A percentile compares a stretch with the other conserved stretches of the same genome.
These are phyloP conservation scores for Rhyacophila evoluta DNA, from an alignment of 2,888 invertebrate species.

Conservation along the genomic window DNA sequence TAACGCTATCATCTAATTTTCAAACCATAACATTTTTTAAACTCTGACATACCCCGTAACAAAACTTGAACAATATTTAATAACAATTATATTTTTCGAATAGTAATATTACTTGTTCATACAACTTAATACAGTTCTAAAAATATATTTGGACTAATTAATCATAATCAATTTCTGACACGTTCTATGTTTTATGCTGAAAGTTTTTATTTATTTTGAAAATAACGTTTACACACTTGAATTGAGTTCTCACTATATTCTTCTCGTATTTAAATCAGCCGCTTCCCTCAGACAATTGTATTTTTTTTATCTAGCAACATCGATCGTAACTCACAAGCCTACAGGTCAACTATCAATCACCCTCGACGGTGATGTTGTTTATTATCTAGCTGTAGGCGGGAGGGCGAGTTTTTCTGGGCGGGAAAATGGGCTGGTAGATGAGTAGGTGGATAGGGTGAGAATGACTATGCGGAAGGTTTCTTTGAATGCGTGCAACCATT, in stretches of 20 bases:
- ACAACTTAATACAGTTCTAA: no score
- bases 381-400: conserved; percentile 34
- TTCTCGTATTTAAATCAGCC: conserved; percentile 14
- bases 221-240: neutral
- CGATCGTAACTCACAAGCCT: conserved; percentile 40
- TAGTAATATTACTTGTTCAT: no score
- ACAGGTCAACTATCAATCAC: conserved; percentile 45
- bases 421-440: neutral
- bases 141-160: no score
- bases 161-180: no score
- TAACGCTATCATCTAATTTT: no score
- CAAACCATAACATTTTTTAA: no score
- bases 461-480: conserved; percentile 12
- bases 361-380: conserved; percentile 37
- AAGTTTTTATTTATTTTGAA: neutral
- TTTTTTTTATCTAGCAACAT: conserved; percentile 26
- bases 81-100: no score
- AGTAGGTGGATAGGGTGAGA: neutral
- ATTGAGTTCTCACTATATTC: conserved; percentile 9
- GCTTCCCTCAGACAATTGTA: neutral
- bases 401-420: neutral
- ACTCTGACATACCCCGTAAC: no score
- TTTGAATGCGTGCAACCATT: conserved; percentile 14
- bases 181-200: no score
- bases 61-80: no score